These are phyloP conservation scores for Acropternis orthonyx DNA, from an alignment of 2,797 vertebrate genomes.

Conservation along the genomic window DNA sequence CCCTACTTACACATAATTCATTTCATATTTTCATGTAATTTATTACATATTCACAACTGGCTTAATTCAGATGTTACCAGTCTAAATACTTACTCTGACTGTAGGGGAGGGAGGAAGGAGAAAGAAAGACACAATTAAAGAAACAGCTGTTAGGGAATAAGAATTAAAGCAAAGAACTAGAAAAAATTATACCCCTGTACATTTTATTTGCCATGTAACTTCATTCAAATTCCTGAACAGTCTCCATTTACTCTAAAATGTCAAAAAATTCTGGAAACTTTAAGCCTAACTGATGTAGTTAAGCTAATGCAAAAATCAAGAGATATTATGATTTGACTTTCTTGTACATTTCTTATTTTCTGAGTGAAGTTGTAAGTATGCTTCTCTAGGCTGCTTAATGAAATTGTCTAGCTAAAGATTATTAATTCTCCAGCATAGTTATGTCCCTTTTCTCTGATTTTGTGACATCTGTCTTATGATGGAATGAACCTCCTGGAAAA, in stretches of 20 bases:
- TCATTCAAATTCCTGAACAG: not conserved
- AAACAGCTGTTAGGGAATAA: not conserved
- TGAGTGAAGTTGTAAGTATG: not conserved
- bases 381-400: not conserved
- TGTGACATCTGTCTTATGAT: not conserved
- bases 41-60: not conserved
- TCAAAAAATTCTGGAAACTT: not conserved
- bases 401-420: not conserved
- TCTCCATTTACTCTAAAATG: not conserved
- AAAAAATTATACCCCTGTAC: not conserved
- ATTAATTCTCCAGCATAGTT: not conserved
- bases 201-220: not conserved
- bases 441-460: not conserved
- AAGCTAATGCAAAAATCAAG: not conserved
- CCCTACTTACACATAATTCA: not conserved
- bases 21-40: not conserved
- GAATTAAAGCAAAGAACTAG: not conserved
- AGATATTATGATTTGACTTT: not conserved
- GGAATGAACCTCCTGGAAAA: not conserved
- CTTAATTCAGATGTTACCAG: not conserved
- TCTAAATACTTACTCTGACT: not conserved
- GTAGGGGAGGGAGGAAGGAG: not conserved
- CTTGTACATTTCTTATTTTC: not conserved
- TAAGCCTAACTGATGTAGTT: not conserved
- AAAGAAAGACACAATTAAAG: not conserved